These are phyloP conservation scores for Salvator merianae DNA, from an alignment of 2,113 vertebrate species.

Conservation along the genomic window DNA sequence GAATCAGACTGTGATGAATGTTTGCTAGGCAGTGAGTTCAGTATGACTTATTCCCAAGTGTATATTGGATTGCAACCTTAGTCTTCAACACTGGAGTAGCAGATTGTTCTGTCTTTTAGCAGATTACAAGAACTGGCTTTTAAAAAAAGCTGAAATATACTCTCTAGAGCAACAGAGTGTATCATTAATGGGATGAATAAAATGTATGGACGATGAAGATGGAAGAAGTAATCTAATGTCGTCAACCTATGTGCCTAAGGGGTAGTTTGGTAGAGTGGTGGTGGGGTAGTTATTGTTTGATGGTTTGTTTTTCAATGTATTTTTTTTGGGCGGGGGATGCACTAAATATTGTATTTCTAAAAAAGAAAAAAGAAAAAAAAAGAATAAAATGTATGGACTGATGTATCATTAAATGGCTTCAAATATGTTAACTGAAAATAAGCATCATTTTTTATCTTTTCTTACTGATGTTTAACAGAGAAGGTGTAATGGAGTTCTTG, in stretches of 20 bases:
- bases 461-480: constrained; percentile 74
- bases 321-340: too few relatives aligned
- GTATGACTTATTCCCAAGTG: neutral
- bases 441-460: constrained; percentile 13
- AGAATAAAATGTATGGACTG: neutral
- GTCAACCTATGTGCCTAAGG: too few relatives aligned
- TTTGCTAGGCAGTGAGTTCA: neutral
- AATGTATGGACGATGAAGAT: too few relatives aligned
- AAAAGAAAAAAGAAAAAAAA: neutral
- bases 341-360: too few relatives aligned
- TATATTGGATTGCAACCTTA: neutral
- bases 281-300: too few relatives aligned
- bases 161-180: neutral
- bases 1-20: neutral
- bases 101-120: neutral
- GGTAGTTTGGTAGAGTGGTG: too few relatives aligned
- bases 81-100: neutral
- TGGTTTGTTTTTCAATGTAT: too few relatives aligned
- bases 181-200: neutral
- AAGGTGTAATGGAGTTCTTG: constrained; percentile 97
- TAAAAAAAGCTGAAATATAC: neutral
- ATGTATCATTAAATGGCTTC: neutral
- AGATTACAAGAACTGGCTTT: neutral
- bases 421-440: neutral
- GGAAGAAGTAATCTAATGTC: too few relatives aligned